Conservation (phyloP, 2,888 invertebrate genomes). For the Ormyrus thymus region DNA sequence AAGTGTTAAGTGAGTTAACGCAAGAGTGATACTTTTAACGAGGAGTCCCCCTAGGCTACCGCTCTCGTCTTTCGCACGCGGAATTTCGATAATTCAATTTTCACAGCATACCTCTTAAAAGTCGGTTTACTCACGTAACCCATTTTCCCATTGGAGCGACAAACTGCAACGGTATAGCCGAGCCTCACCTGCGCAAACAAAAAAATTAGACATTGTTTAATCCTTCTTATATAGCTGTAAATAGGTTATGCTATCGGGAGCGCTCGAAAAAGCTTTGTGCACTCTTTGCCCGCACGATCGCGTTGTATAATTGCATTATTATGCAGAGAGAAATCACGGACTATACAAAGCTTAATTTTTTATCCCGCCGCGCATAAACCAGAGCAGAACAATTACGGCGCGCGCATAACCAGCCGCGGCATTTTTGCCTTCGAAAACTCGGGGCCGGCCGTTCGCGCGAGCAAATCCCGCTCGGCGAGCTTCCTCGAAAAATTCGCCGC, state of each 20-base stretch:
- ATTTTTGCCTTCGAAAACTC: too few relatives aligned
- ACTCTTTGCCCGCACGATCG: too few relatives aligned
- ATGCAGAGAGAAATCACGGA: too few relatives aligned
- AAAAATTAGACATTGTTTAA: neutral
- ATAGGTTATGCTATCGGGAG: neutral
- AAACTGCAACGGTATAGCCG: neutral
- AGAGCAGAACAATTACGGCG: too few relatives aligned
- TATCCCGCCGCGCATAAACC: too few relatives aligned
- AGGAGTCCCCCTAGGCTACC: neutral
- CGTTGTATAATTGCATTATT: too few relatives aligned
- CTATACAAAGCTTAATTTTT: too few relatives aligned
- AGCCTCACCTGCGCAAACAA: conserved; percentile 38
- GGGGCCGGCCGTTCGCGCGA: too few relatives aligned
- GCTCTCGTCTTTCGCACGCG: neutral
- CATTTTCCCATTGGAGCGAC: neutral
- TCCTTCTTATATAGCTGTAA: neutral
- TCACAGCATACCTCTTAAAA: neutral
- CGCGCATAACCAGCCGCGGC: too few relatives aligned
- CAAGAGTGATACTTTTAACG: conserved; percentile 27
- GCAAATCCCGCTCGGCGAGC: too few relatives aligned
- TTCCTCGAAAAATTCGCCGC: neutral
- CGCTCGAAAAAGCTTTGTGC: too few relatives aligned
- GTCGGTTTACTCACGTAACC: conserved; percentile 11
- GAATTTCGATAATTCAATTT: conserved; percentile 21
- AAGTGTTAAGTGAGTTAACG: conserved; percentile 42